A percentile compares a stretch with the other conserved stretches of the same genome.
phyloP scores from a whole-genome alignment of 2,113 vertebrate species.

The Circaetus gallicus region DNA sequence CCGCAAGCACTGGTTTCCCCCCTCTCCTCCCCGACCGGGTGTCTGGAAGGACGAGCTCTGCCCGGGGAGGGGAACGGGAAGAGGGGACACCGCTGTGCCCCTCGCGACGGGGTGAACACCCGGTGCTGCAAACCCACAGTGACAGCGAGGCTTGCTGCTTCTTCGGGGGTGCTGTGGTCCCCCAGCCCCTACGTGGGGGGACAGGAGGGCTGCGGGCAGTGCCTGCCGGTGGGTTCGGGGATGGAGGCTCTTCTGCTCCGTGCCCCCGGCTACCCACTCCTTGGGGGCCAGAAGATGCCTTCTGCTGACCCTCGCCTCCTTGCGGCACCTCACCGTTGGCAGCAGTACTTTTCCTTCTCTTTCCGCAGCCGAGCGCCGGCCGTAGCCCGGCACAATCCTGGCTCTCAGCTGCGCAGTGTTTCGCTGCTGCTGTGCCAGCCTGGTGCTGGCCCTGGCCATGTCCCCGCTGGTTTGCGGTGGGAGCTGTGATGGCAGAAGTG shows the following conservation, averaged over 20 bases:
- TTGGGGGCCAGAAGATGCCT: not conserved
- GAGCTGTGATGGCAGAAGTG: not conserved
- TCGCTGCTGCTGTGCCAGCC: not conserved
- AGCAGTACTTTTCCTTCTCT: not conserved
- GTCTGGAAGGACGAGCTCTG: not conserved
- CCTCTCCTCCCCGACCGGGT: not conserved
- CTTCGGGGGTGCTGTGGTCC: not conserved
- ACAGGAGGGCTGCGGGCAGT: not conserved
- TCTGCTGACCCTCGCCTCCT: not conserved
- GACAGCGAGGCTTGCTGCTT: not conserved
- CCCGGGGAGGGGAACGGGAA: not conserved
- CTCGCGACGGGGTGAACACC: rapidly evolving
- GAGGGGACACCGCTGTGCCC: rapidly evolving
- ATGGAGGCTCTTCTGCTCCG: not conserved
- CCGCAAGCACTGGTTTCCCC: rapidly evolving
- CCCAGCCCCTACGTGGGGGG: rapidly evolving
- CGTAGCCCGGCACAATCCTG: not conserved
- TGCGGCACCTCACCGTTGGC: not conserved
- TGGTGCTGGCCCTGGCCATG: rapidly evolving
- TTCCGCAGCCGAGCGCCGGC: not conserved
- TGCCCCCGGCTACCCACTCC: not conserved
- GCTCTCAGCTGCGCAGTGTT: not conserved
- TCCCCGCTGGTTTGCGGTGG: rapidly evolving
- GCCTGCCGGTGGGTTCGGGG: rapidly evolving
- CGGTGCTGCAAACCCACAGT: rapidly evolving